Percentiles rank a stretch among this genome's conserved stretches.
Conservation (phyloP, 1,140 invertebrate species). For the Samia ricini region DNA sequence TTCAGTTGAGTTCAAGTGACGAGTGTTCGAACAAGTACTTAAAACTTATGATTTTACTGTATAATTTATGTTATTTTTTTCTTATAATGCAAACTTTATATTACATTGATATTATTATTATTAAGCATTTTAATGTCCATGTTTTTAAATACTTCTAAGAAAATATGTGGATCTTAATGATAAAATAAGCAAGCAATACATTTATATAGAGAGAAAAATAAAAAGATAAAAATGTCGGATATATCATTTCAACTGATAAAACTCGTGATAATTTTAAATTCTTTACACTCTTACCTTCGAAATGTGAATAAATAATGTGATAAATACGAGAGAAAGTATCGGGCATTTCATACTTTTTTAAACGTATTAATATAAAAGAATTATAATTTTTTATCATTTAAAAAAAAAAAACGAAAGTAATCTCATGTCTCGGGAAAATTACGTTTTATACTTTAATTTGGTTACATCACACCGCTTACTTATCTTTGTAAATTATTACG, state of each 20-base stretch:
- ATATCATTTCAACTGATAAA: neutral
- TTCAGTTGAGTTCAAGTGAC: no score
- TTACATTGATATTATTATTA: no score
- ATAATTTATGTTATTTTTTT: no score
- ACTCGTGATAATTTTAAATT: neutral
- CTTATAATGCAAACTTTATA: no score
- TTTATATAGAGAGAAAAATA: neutral
- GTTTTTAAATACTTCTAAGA: neutral
- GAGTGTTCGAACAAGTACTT: no score
- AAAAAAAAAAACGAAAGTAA: neutral
- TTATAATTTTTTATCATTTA: neutral
- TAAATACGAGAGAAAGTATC: neutral
- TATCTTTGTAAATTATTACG: neutral
- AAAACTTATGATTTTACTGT: no score
- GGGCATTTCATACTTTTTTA: neutral
- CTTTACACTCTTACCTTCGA: neutral
- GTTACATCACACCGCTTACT: conserved; percentile 2
- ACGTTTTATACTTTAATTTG: conserved; percentile 1
- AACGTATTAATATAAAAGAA: neutral
- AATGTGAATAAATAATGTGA: neutral
- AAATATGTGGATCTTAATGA: no score
- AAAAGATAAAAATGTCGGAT: neutral
- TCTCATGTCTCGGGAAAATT: neutral
- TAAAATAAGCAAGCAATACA: no score
- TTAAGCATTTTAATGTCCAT: no score